Evolutionary conservation across 1,140 invertebrate species (phyloP), one percentile per base, ranked within the genome.

Genomic region (Amyelois transitella): DNA sequence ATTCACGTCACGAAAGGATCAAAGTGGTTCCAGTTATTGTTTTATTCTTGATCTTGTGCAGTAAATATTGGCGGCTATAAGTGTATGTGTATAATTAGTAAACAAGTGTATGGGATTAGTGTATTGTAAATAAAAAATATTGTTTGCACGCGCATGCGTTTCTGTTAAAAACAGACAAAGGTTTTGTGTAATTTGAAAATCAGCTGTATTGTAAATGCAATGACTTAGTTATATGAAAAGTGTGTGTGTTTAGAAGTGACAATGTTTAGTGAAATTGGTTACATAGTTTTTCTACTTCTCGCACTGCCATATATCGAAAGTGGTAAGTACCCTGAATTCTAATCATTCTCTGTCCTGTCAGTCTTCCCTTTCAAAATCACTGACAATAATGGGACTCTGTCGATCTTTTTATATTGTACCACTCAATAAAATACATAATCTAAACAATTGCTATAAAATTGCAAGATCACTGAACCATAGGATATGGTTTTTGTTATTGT

Each of bases 221-320:
- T 88, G 85, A 81, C 78, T 86, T 83, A 82, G 82, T 86, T 76
- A 76, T 83, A 79, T 60, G 62, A 78, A 80, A 79, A 81, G 80
- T 81, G 80, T 84, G 73, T 84, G 73, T 81, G 75, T 80, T 82
- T 72, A 64, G 75, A 78, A 77, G 76, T 76, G 77, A 90, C 87
- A 89, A 90, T 90, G 90, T 88, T 90, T 66, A 90, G 87, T 89
- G 89, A 89, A 85, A 90, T 89, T 89, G 88, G 88, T 89, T 90
- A 90, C 69, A 86, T 88, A 75, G 77, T 89, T 72, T 89, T 90
- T 82, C 72, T 90, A 75, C 82, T 90, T 55, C 81, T 90, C 65
- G 83, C 89, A 69, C 81, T 90, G 69, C 90, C 90, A 58, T 90
- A 89, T 67, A 90, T 90, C 61, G 89, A 90, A 86, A 90, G 88